These are phyloP conservation scores for Hyposmocoma kahamanoa DNA, from an alignment of 1,140 invertebrate species.

Conservation along the genomic window DNA sequence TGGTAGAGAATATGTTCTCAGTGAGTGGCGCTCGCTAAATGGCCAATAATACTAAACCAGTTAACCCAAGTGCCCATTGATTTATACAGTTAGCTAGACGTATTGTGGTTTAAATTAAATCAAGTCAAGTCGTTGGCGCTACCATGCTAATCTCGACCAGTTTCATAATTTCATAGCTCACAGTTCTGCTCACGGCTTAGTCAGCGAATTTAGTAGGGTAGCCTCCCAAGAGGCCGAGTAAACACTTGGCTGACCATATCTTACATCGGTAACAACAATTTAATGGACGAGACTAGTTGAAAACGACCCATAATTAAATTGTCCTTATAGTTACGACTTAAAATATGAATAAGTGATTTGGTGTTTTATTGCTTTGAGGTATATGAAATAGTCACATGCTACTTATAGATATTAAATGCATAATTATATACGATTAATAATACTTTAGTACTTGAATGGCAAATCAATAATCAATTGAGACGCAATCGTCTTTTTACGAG, in stretches of 20 bases:
- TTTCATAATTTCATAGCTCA: slow-evolving; percentile 68
- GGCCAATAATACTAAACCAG: neutral
- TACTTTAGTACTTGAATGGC: too few species aligned
- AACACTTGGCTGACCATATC: slow-evolving; percentile 55
- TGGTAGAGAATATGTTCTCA: too few species aligned
- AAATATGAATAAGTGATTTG: too few species aligned
- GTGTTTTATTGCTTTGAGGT: too few species aligned
- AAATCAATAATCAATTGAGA: too few species aligned
- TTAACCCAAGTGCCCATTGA: neutral
- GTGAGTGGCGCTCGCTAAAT: neutral
- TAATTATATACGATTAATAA: too few species aligned
- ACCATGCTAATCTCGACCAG: slow-evolving; percentile 48
- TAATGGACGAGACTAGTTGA: slow-evolving; percentile 10
- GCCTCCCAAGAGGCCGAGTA: slow-evolving; percentile 28
- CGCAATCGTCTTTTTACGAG: too few species aligned
- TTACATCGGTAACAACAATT: slow-evolving; percentile 26
- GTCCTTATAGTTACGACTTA: slow-evolving; percentile 9
- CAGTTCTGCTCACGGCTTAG: slow-evolving; percentile 49
- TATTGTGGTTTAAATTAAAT: slow-evolving; percentile 24
- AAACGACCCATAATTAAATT: slow-evolving; percentile 11
- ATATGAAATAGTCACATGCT: too few species aligned
- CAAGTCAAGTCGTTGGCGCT: slow-evolving; percentile 30
- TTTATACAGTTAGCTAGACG: neutral
- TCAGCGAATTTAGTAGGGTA: slow-evolving; percentile 49
- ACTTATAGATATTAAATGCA: too few species aligned